Conservation (phyloP, 2,888 invertebrate species). For the Dicycla oo region DNA sequence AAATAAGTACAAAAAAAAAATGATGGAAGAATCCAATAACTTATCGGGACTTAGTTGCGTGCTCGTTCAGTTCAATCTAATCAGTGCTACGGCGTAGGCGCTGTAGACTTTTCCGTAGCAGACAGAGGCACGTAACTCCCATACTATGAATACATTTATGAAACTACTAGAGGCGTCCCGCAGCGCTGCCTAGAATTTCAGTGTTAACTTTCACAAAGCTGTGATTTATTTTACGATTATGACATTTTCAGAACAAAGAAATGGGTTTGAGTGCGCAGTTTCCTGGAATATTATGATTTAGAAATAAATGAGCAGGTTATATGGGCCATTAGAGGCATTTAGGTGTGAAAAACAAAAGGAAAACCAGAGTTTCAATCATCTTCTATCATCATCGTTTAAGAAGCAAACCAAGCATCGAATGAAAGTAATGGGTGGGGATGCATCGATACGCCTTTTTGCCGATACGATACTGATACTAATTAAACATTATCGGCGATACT, state of each 20-base stretch:
- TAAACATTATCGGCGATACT: no score
- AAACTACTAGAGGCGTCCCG: conserved; percentile 42
- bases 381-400: not conserved
- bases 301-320: conserved; percentile 3
- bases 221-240: conserved; percentile 55
- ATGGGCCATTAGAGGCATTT: not conserved
- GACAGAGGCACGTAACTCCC: conserved; percentile 50
- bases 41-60: conserved; percentile 29
- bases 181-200: conserved; percentile 38
- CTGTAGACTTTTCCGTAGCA: conserved; percentile 50
- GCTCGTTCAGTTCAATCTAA: conserved; percentile 45
- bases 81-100: conserved; percentile 59
- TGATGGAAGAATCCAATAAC: conserved; percentile 4
- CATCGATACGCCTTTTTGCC: no score
- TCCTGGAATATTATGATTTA: conserved; percentile 5
- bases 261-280: conserved; percentile 12
- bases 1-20: conserved; percentile 5
- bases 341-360: conserved; percentile 2
- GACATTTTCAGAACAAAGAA: conserved; percentile 42
- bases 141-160: conserved; percentile 59
- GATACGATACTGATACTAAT: no score
- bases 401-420: not conserved
- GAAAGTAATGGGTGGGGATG: not conserved
- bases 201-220: conserved; percentile 16
- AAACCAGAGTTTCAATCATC: not conserved